Evolutionary conservation across 2,888 invertebrate species (phyloP).

Genomic region (Lordiphosa andalusiaca): DNA sequence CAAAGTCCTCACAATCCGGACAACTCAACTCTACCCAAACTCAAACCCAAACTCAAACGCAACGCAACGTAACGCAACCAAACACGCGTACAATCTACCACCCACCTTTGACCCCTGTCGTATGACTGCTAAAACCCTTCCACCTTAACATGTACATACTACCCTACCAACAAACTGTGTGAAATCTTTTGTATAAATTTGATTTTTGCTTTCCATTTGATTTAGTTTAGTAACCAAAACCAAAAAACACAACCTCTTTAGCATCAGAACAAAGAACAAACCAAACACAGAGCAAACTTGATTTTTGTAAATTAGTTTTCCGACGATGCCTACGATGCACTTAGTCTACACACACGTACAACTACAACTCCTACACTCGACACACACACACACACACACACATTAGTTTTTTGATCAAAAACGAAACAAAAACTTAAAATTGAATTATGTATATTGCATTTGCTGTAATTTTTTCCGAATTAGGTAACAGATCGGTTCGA

Average conservation of each 20-base stretch:
- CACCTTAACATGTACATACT: constrained; percentile 13
- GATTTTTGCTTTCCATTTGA: not conserved
- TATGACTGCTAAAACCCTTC: constrained; percentile 8
- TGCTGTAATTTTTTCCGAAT: constrained; percentile 38
- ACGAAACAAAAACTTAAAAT: constrained; percentile 11
- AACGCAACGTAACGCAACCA: not conserved
- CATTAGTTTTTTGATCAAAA: constrained; percentile 36
- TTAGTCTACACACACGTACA: constrained; percentile 19
- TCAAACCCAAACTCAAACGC: too few relatives aligned
- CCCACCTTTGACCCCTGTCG: not conserved
- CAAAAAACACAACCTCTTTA: constrained; percentile 19
- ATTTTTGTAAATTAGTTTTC: constrained; percentile 26
- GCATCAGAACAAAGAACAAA: constrained; percentile 3
- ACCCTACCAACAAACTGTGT: not conserved
- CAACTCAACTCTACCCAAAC: not conserved
- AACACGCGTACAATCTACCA: constrained; percentile 12
- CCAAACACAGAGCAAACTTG: not conserved
- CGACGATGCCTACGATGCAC: constrained; percentile 5
- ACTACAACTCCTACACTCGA: constrained; percentile 16
- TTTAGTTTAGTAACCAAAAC: constrained; percentile 14
- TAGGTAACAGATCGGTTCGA: constrained; percentile 22
- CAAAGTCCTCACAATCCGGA: constrained; percentile 54
- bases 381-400: constrained; percentile 20
- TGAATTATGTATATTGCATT: constrained; percentile 39
- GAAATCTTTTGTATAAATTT: constrained; percentile 1